Base-by-base conservation (phyloP, 92 coral and sea anemone species). In the Palythoa grandis region DNA sequence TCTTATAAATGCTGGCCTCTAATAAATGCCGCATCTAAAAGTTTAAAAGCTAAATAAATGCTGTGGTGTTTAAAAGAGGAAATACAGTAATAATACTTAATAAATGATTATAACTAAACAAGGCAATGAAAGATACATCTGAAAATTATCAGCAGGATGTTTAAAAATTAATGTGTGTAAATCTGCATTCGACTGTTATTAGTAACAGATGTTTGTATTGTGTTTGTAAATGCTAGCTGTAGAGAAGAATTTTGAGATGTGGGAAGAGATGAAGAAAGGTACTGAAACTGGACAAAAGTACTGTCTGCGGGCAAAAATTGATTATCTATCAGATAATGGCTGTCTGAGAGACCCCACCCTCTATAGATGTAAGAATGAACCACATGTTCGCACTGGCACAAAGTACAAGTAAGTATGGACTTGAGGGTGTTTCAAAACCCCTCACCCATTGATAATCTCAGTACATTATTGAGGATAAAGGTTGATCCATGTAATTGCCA, bases 251-350 rank as follows among this genome's bases (percentile, higher is more conserved):
- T 89, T 96, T 11, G 87, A 93, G 80, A 86, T 93, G 90, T 96
- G 99, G 99, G 96, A 93, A 71, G 98, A 95, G 89, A 96, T 96
- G 99, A 96, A 96, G 78, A 89, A 87, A 40, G 99, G 98, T 11
- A 90, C 92, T 48, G 94, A 91, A 35, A 79, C 70, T 68, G 99
- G 99, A 15, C 92, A 89, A 87, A 91, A 72, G 80, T 96, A 94
- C 86, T 94, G 97, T 6, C 54, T 95, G 14, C 93, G 99, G 20
- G 99, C 99, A 7, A 96, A 96, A 86, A 86, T 96, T 25, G 99
- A 96, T 69, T 95, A 95, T 39, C 88, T 85, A 83, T 96, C 99
- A 7, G 93, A 91, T 80, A 96, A 96, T 88, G 99, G 99, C 35
- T 91, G 97, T 37, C 29, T 96, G 71, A 87, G 99, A 82, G 99